Evolutionary conservation across 2,113 vertebrate species (phyloP).

Genomic region (Regulus satrapa): DNA sequence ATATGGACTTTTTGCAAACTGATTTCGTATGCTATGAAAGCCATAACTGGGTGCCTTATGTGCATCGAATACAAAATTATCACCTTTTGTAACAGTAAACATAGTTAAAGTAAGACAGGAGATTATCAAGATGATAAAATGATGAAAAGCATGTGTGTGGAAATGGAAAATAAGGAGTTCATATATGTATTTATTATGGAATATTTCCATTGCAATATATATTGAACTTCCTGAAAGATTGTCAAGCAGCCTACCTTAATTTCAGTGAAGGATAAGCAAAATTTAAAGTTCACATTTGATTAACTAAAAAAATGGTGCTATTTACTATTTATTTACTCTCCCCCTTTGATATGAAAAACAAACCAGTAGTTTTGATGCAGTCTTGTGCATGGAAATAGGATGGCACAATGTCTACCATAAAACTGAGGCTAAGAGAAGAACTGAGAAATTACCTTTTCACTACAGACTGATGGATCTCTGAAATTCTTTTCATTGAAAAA

Average conservation of each 20-base stretch:
- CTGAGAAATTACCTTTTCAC: not conserved
- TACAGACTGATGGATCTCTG: not conserved
- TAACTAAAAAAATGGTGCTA: not conserved
- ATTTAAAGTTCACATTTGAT: not conserved
- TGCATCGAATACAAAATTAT: not conserved
- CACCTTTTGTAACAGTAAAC: not conserved
- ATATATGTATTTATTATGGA: not conserved
- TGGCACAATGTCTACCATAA: not conserved
- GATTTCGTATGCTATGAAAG: not conserved
- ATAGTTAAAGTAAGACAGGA: not conserved
- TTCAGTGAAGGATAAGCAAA: not conserved
- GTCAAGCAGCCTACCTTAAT: not conserved
- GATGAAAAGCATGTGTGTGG: fast-evolving
- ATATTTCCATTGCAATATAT: not conserved
- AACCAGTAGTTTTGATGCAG: not conserved
- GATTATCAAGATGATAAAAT: not conserved
- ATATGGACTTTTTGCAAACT: not conserved
- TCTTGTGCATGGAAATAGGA: not conserved
- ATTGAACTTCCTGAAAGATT: not conserved
- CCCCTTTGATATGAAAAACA: not conserved
- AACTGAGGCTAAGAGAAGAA: not conserved
- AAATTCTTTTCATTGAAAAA: not conserved
- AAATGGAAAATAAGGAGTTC: not conserved
- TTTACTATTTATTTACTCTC: not conserved
- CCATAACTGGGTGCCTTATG: not conserved